Conservation (phyloP, 2,113 vertebrate genomes). For the Etheostoma spectabile region DNA sequence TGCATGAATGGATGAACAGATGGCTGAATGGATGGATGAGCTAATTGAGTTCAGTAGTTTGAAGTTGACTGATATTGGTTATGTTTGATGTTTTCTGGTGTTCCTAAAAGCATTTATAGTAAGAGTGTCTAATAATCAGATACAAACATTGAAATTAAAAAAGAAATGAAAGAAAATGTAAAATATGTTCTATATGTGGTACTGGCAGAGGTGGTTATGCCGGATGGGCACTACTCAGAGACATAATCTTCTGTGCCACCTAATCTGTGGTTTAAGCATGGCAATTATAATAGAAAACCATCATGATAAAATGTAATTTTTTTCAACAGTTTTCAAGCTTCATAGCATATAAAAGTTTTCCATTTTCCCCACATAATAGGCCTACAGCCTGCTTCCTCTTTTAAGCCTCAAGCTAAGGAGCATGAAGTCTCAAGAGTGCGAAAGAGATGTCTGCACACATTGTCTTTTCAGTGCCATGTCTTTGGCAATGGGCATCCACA, state of each 20-base stretch:
- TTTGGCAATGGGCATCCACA: constrained; percentile 80
- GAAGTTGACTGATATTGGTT: constrained; percentile 2
- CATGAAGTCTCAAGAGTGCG: constrained; percentile 71
- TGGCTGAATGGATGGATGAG: background rate
- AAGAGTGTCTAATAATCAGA: constrained; percentile 7
- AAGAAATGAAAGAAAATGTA: background rate
- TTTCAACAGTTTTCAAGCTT: constrained; percentile 11
- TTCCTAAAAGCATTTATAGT: constrained; percentile 16
- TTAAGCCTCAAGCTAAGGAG: constrained; percentile 65
- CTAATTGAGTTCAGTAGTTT: constrained; percentile 10
- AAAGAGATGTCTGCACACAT: constrained; percentile 74
- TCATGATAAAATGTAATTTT: constrained; percentile 6
- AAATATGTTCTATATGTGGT: background rate
- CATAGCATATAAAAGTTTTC: background rate
- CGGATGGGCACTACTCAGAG: constrained; percentile 4
- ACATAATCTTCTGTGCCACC: background rate
- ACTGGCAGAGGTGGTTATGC: background rate
- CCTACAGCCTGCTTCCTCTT: constrained; percentile 23
- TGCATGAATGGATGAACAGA: background rate
- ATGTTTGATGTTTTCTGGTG: constrained; percentile 3
- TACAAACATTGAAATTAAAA: background rate
- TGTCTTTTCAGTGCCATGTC: constrained; percentile 79
- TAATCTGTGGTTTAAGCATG: constrained; percentile 12
- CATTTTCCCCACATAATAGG: background rate
- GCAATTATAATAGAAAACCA: constrained; percentile 11